Conservation (phyloP, 2,113 vertebrate genomes). For the Neoarius graeffei region DNA sequence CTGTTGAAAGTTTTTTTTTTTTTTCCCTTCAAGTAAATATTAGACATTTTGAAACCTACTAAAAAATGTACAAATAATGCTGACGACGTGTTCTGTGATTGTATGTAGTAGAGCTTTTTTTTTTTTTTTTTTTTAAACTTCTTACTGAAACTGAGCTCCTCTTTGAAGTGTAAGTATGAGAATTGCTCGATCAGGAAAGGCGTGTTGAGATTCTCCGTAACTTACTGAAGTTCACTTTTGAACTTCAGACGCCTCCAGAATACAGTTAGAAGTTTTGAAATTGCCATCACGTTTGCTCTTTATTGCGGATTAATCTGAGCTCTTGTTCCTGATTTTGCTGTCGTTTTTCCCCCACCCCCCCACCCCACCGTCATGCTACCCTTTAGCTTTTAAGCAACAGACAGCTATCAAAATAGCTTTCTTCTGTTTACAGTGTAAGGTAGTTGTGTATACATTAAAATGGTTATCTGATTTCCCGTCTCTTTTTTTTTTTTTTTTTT, state of each 20-base stretch:
- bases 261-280: conserved; percentile 30
- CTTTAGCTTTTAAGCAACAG: conserved; percentile 53
- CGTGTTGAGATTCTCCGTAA: conserved; percentile 51
- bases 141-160: conserved; percentile 21
- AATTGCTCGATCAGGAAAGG: conserved; percentile 22
- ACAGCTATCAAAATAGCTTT: conserved; percentile 59
- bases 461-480: conserved; percentile 46
- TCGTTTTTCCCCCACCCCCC: conserved; percentile 66
- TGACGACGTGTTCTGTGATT: background rate
- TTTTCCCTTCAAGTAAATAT: background rate
- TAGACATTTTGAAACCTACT: conserved; percentile 15
- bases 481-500: conserved; percentile 50
- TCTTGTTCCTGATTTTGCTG: conserved; percentile 61
- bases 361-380: conserved; percentile 63
- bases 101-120: background rate
- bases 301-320: conserved; percentile 46
- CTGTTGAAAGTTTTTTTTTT: conserved; percentile 28
- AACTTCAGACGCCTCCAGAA: conserved; percentile 56
- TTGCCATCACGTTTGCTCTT: conserved; percentile 29
- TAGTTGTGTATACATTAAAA: background rate
- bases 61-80: background rate
- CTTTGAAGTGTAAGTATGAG: conserved; percentile 41
- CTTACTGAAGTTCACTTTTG: conserved; percentile 62
- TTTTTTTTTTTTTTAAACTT: conserved; percentile 8
- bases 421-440: conserved; percentile 21